Conservation (phyloP, 2,113 vertebrate species). For the Ictidomys tridecemlineatus region DNA sequence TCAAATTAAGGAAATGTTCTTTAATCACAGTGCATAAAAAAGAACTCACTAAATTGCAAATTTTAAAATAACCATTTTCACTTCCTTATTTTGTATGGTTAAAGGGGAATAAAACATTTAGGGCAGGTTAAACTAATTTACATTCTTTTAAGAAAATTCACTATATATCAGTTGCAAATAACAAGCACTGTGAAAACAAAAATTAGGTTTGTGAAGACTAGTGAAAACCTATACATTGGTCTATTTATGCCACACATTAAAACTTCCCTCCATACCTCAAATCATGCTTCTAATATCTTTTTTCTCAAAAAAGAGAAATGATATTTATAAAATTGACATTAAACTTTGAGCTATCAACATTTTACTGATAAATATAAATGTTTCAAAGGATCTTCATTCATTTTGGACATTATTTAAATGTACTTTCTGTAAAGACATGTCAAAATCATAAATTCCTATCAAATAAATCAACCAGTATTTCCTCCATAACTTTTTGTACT, state of each 20-base stretch:
- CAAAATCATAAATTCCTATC: neutral
- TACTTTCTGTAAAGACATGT: neutral
- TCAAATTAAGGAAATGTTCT: neutral
- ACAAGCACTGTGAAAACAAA: neutral
- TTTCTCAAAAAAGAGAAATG: neutral
- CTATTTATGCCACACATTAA: neutral
- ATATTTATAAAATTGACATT: neutral
- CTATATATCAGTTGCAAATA: neutral
- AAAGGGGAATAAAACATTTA: neutral
- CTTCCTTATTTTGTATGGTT: neutral
- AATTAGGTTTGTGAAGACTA: neutral
- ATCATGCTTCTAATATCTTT: neutral
- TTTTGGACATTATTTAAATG: neutral
- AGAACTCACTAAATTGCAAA: neutral
- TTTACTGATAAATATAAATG: neutral
- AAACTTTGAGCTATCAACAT: neutral
- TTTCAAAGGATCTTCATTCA: neutral
- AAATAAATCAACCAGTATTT: neutral
- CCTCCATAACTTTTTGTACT: neutral
- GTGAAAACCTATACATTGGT: neutral
- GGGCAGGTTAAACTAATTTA: neutral
- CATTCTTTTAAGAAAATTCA: neutral
- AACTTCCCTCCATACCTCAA: rapidly evolving
- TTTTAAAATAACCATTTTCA: neutral
- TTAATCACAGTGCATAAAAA: neutral